Evolutionary conservation across 1,140 invertebrate genomes (phyloP).

Genomic region (Cotesia chilonis): DNA sequence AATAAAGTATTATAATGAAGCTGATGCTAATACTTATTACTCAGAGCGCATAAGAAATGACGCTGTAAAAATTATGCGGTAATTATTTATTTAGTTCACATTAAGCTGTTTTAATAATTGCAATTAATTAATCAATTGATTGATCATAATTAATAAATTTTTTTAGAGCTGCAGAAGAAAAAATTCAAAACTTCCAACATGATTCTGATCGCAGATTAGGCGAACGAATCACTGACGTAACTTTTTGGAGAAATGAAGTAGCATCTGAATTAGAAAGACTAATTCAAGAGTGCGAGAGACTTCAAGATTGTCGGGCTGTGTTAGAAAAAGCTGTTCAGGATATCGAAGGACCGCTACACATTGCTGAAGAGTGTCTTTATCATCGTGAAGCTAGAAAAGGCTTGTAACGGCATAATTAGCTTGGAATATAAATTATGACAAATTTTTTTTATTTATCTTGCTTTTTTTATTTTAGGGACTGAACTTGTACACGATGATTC

Average conservation of each 20-base stretch:
- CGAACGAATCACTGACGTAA: slow-evolving; percentile 91
- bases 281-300: slow-evolving; percentile 80
- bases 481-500: slow-evolving; percentile 75
- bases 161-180: slow-evolving; percentile 80
- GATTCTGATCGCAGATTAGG: slow-evolving; percentile 83
- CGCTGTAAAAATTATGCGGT: slow-evolving; percentile 74
- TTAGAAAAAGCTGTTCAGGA: slow-evolving; percentile 86
- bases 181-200: slow-evolving; percentile 75
- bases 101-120: not conserved
- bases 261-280: slow-evolving; percentile 85
- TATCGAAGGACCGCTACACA: slow-evolving; percentile 87
- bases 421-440: slow-evolving; percentile 8
- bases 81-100: slow-evolving; percentile 25
- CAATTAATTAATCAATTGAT: not conserved
- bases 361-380: slow-evolving; percentile 92
- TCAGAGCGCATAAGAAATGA: slow-evolving; percentile 85
- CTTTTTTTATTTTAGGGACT: slow-evolving; percentile 55
- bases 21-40: slow-evolving; percentile 84
- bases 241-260: slow-evolving; percentile 92
- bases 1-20: slow-evolving; percentile 84
- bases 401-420: slow-evolving; percentile 43
- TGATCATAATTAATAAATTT: slow-evolving; percentile 13
- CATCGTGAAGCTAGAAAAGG: slow-evolving; percentile 87
- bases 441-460: slow-evolving; percentile 27
- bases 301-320: slow-evolving; percentile 81